These are phyloP conservation scores for Sphaeramia orbicularis DNA, from an alignment of 2,797 vertebrate genomes.

Conservation along the genomic window DNA sequence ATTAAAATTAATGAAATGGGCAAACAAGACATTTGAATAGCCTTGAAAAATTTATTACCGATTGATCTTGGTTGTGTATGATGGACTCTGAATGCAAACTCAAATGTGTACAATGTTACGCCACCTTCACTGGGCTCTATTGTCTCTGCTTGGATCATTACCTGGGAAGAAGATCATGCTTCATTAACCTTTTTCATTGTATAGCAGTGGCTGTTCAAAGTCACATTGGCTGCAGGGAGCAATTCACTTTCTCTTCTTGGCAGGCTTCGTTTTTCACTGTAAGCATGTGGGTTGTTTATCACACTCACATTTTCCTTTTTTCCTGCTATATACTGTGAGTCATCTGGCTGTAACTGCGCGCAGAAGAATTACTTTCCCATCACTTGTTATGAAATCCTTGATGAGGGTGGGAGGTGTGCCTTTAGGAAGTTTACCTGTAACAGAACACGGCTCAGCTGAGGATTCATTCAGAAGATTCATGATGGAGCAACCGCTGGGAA, in stretches of 20 bases:
- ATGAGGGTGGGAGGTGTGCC: constrained; percentile 13
- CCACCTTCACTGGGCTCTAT: neutral
- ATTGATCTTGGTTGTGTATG: neutral
- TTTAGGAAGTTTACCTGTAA: constrained; percentile 16
- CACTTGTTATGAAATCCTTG: constrained; percentile 21
- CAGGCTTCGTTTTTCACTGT: constrained; percentile 41
- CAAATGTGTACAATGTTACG: neutral
- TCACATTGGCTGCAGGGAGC: constrained; percentile 23
- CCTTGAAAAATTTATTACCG: no score
- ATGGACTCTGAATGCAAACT: neutral
- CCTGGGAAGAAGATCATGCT: constrained; percentile 45
- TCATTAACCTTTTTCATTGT: constrained; percentile 55
- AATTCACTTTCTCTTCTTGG: constrained; percentile 51
- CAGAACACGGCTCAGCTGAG: constrained; percentile 44
- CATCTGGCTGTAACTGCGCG: constrained; percentile 1
- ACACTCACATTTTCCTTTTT: constrained; percentile 6
- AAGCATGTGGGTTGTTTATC: constrained; percentile 16
- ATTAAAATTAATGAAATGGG: no score
- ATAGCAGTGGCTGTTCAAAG: constrained; percentile 23
- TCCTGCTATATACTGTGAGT: constrained; percentile 11
- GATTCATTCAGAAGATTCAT: constrained; percentile 55
- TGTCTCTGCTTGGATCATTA: constrained; percentile 27
- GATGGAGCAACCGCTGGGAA: constrained; percentile 45
- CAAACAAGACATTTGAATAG: no score
- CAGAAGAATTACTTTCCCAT: neutral